Conservation (phyloP, 2,113 vertebrate genomes). For the Pelodiscus sinensis region DNA sequence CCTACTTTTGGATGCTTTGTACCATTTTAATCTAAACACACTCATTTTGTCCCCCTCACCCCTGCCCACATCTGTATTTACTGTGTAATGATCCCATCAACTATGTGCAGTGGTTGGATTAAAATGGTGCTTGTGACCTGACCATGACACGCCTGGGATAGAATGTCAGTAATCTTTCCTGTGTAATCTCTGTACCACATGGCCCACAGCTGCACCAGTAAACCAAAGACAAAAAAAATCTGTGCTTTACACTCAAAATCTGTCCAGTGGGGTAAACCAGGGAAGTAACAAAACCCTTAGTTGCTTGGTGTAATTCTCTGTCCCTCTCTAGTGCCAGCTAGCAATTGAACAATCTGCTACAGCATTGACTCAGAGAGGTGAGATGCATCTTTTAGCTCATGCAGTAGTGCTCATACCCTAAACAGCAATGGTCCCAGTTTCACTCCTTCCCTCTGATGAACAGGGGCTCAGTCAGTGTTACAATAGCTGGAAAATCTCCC, state of each 20-base stretch:
- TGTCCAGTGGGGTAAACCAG: neutral
- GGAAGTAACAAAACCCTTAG: neutral
- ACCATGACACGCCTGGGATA: neutral
- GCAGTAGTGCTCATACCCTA: too few relatives aligned
- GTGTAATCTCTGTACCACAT: neutral
- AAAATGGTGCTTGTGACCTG: too few relatives aligned
- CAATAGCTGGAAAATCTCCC: neutral
- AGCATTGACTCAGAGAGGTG: too few relatives aligned
- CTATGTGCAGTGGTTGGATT: too few relatives aligned
- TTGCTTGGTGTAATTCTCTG: too few relatives aligned
- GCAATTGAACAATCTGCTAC: too few relatives aligned
- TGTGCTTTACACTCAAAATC: neutral
- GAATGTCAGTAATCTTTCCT: neutral
- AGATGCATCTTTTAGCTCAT: too few relatives aligned
- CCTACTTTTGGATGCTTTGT: neutral
- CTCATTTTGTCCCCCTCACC: neutral
- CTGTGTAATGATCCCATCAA: neutral
- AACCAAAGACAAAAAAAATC: neutral
- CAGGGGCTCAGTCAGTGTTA: too few relatives aligned
- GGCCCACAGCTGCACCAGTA: neutral
- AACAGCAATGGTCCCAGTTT: too few relatives aligned
- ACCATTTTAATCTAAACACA: neutral
- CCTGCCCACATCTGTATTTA: rapidly evolving
- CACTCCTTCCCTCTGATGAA: too few relatives aligned
- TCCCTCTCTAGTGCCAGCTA: too few relatives aligned